Base-by-base conservation (phyloP, 2,113 vertebrate species). In the Ranitomeya imitator region DNA sequence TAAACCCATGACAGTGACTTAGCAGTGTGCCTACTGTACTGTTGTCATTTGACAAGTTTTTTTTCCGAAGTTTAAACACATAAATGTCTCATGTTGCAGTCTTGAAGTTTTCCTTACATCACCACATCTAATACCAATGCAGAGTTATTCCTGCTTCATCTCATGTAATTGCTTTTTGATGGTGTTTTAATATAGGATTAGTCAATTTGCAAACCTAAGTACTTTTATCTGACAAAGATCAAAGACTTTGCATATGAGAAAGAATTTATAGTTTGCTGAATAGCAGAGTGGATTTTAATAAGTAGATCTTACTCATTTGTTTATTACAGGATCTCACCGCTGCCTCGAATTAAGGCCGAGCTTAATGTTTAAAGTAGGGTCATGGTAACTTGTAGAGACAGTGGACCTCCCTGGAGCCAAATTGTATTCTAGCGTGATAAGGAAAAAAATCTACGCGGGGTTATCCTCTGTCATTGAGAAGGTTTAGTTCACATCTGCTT, bases 221-320 rank as follows among this genome's bases (percentile, higher is more conserved):
- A 83, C 37, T 63, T 51, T 67, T 83, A 83, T 83, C 81, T 67
- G 37, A 63, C 60, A 69, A 45, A 23, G 81, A 83, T 83, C 60
- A 83, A 83, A 67, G 81, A 21, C 60, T 7, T 13, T 18, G 16
- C 57, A 59, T 82, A 61, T 19, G 37, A 9, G 4, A 45, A 7
- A 6, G 55, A 37, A 82, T 82, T 82, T 15, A 74, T 45, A 51
- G 7, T 74, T 76, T 76, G 73, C 73, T 76, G 45, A 76, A 76
- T 76, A 52, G 18, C 73, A 51, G 37, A 51, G 73, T 52, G 73
- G 73, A 76, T 76, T 76, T 76, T 52, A 76, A 19, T 76, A 76
- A 76, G 73, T 11, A 76, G 73, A 51, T 76, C 52, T 37, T 21
- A 19, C 73, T 76, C 7, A 19, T 2, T 76, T 76, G 16, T 76